These are phyloP conservation scores for Brachionus koreanus DNA, from an alignment of 1,140 invertebrate genomes.

Conservation along the genomic window DNA sequence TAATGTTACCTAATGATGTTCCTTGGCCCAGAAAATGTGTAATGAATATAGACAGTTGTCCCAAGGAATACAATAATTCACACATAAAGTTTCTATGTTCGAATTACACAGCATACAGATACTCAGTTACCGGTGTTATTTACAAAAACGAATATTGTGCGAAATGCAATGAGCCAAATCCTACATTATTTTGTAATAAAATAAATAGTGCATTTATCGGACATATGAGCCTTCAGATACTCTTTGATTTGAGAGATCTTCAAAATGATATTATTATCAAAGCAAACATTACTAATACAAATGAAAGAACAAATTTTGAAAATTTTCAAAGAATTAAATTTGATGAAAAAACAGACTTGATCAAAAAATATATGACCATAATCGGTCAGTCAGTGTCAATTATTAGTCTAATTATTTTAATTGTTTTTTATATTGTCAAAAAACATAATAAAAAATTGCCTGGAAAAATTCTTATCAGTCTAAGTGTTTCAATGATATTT, in stretches of 20 bases:
- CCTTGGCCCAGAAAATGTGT: not conserved
- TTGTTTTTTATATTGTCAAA: not conserved
- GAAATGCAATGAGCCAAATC: not conserved
- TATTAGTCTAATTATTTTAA: not conserved
- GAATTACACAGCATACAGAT: not conserved
- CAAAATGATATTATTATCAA: not conserved
- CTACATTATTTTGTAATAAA: not conserved
- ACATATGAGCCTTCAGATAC: not conserved
- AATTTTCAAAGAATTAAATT: not conserved
- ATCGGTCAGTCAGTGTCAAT: not conserved
- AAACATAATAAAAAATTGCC: not conserved
- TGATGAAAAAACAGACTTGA: not conserved
- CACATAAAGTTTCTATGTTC: not conserved
- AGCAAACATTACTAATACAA: not conserved
- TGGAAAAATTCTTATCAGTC: not conserved
- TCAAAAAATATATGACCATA: not conserved
- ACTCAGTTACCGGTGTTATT: not conserved
- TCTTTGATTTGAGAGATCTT: not conserved
- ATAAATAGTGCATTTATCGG: not conserved
- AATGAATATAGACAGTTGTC: not conserved
- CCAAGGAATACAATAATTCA: not conserved
- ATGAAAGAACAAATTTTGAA: not conserved
- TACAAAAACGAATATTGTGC: not conserved
- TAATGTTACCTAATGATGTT: not conserved
- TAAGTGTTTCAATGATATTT: not conserved